These are phyloP conservation scores for Lordiphosa andalusiaca DNA, from an alignment of 2,888 invertebrate genomes.

Conservation along the genomic window DNA sequence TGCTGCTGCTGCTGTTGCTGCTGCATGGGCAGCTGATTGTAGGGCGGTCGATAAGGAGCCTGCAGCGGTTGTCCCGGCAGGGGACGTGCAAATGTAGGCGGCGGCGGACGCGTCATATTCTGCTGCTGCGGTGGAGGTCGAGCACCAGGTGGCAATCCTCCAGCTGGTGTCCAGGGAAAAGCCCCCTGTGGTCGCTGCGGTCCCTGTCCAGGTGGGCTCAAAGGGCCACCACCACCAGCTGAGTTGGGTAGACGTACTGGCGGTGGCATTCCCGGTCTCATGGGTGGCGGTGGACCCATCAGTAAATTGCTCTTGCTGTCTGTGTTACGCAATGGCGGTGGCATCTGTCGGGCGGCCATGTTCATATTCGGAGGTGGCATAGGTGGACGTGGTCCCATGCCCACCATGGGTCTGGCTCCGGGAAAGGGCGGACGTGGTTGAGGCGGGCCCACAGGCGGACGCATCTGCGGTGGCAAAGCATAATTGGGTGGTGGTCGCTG, in stretches of 20 bases:
- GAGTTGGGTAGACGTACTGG: conserved; percentile 58
- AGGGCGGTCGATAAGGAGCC: conserved; percentile 73
- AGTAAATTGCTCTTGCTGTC: conserved; percentile 81
- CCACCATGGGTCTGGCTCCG: conserved; percentile 63
- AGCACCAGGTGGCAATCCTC: conserved; percentile 52
- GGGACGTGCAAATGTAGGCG: conserved; percentile 65
- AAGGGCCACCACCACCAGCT: conserved; percentile 67
- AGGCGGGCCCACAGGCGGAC: conserved; percentile 67
- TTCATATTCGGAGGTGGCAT: conserved; percentile 74
- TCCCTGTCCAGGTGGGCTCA: conserved; percentile 76
- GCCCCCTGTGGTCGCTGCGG: conserved; percentile 72
- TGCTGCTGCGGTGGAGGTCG: conserved; percentile 54
- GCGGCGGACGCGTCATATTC: conserved; percentile 62
- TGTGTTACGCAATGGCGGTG: conserved; percentile 78
- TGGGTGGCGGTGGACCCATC: conserved; percentile 67
- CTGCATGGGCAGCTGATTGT: conserved; percentile 60
- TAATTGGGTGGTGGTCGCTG: conserved; percentile 37
- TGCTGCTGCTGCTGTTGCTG: conserved; percentile 49
- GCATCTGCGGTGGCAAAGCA: conserved; percentile 74
- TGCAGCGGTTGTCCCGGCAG: conserved; percentile 64
- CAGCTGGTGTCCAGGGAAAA: conserved; percentile 65
- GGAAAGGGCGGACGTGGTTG: conserved; percentile 73
- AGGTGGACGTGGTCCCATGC: conserved; percentile 72
- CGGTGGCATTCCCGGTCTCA: conserved; percentile 58
- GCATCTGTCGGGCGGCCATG: conserved; percentile 62